Evolutionary conservation across 2,113 vertebrate genomes (phyloP), one percentile per base, ranked within the genome.

Genomic region (Elephantulus edwardii): DNA sequence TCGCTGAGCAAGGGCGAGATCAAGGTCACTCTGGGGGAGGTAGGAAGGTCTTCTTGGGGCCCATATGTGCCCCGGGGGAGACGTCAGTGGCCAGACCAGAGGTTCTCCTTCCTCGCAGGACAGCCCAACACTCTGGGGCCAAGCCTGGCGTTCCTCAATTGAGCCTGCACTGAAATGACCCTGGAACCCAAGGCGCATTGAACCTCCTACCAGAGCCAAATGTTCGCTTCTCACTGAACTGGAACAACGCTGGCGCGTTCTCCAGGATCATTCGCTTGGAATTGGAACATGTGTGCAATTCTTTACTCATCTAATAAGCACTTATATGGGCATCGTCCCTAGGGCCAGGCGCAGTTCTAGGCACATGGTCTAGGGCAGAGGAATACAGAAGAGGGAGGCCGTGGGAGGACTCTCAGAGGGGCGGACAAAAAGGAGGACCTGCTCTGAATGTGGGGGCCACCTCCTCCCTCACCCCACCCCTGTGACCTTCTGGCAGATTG

Each of bases 151-250:
- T 84, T 92, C 89, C 50, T 83, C 86, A 64, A 4, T 22, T 24
- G 77, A 86, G 16, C 40, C 62, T 78, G 92, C 28, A 56, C 91
- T 13, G 62, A 75, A 60, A 5, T 78, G 89, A 76, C 84, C 91
- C 68, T 4, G 40, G 56, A 56, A 42, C 52, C 70, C 56, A 6
- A 22, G 11, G 88, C 17, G 22, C 77, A 82, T 77, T 16, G 68
- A 85, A 26, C 40, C 76, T 62, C 13, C 14, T 2, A n/a, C 88
- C 8, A 40, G 35, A 70, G 87, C 74, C 91, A 35, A 75, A 79
- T 28, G n/a, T n/a, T 72, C 4, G 0, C 46, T 83, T 72, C 66
- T 74, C 85, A 11, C 74, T 52, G 94, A 85, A 35, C 90, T 9
- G 46, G 75, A 91, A 62, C 86, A 35, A 44, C 62, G 3, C 16